Conservation (phyloP, 2,888 invertebrate genomes). For the Clistopyga incitator region DNA sequence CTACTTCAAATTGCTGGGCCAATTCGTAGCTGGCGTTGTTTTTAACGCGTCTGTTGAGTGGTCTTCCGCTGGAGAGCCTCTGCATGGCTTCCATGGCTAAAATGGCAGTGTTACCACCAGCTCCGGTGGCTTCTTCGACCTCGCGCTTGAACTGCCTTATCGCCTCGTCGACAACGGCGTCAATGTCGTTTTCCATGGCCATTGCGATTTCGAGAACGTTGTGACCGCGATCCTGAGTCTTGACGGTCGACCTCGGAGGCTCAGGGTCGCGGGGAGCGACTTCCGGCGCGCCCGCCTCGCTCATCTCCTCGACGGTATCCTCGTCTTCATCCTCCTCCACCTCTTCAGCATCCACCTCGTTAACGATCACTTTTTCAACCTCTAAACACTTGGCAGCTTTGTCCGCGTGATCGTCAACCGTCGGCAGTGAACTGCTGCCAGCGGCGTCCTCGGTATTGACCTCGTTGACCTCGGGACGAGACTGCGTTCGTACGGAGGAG, state of each 20-base stretch:
- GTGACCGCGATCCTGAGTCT: slow-evolving; percentile 80
- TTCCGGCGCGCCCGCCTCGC: neutral
- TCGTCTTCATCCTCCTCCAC: slow-evolving; percentile 37
- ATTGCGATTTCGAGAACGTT: slow-evolving; percentile 78
- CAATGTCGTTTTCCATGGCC: slow-evolving; percentile 79
- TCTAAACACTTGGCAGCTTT: slow-evolving; percentile 59
- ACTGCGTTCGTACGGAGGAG: slow-evolving; percentile 79
- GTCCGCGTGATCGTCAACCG: slow-evolving; percentile 66
- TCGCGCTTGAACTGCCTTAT: slow-evolving; percentile 78
- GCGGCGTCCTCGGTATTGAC: slow-evolving; percentile 31
- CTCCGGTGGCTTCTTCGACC: slow-evolving; percentile 74
- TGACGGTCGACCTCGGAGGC: slow-evolving; percentile 76
- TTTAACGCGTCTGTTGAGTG: slow-evolving; percentile 73
- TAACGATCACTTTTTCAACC: slow-evolving; percentile 68
- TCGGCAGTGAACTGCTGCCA: slow-evolving; percentile 37
- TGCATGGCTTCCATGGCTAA: slow-evolving; percentile 70
- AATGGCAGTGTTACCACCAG: slow-evolving; percentile 43
- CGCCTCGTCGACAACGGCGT: slow-evolving; percentile 78
- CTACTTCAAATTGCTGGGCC: slow-evolving; percentile 79
- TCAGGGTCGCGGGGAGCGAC: slow-evolving; percentile 4
- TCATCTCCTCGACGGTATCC: slow-evolving; percentile 16
- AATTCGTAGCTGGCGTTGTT: slow-evolving; percentile 83
- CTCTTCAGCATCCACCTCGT: slow-evolving; percentile 30
- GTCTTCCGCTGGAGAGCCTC: slow-evolving; percentile 60
- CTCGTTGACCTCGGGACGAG: slow-evolving; percentile 61